phyloP scores from a whole-genome alignment of 2,113 vertebrate species.

The Hypomesus transpacificus region DNA sequence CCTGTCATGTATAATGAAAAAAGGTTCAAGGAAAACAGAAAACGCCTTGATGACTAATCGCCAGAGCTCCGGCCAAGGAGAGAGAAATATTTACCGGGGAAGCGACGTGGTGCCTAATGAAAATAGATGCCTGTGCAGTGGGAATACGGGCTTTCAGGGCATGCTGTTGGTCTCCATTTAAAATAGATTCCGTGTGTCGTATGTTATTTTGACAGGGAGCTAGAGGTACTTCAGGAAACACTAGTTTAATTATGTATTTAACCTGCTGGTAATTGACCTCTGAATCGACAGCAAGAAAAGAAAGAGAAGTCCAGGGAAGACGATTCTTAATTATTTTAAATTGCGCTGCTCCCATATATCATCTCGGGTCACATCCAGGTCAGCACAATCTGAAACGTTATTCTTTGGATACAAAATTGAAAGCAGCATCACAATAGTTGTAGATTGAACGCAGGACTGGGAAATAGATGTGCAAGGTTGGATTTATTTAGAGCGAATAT shows the following conservation, averaged over 20 bases:
- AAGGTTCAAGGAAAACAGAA: constrained; percentile 50
- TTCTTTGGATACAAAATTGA: constrained; percentile 42
- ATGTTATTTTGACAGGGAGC: constrained; percentile 72
- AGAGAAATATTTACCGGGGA: constrained; percentile 61
- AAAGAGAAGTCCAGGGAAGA: constrained; percentile 62
- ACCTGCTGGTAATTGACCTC: constrained; percentile 71
- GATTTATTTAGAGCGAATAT: constrained; percentile 54
- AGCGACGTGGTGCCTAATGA: constrained; percentile 58
- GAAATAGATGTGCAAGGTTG: constrained; percentile 35
- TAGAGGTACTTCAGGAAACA: constrained; percentile 68
- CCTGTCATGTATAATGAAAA: constrained; percentile 53
- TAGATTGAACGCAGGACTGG: constrained; percentile 35
- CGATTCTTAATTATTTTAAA: constrained; percentile 63
- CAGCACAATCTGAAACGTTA: constrained; percentile 61
- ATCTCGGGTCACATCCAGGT: constrained; percentile 69
- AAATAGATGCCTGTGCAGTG: constrained; percentile 55
- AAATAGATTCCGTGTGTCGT: constrained; percentile 69
- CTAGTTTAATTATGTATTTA: constrained; percentile 71
- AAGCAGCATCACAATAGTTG: constrained; percentile 42
- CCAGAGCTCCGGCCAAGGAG: constrained; percentile 51
- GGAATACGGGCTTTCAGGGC: constrained; percentile 47
- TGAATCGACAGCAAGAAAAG: constrained; percentile 62
- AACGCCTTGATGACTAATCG: constrained; percentile 62
- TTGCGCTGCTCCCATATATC: constrained; percentile 61
- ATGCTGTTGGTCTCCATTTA: constrained; percentile 61